phyloP scores from a whole-genome alignment of 2,888 invertebrate genomes.

The Acholoe squamosa region DNA sequence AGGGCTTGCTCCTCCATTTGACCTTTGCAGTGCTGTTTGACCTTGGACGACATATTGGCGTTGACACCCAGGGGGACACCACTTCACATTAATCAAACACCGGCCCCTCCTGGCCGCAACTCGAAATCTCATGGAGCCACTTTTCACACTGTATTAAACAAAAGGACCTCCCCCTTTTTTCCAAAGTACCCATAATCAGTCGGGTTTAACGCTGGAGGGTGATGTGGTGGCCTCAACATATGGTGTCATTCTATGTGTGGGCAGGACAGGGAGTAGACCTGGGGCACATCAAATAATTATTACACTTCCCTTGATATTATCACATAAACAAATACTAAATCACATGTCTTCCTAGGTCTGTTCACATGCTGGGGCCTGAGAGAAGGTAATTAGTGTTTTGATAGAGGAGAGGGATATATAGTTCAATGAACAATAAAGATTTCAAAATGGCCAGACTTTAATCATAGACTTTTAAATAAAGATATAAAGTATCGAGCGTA shows the following conservation, averaged over 20 bases:
- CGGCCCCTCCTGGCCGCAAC: neutral
- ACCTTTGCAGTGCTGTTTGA: constrained; percentile 12
- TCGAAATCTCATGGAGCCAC: constrained; percentile 41
- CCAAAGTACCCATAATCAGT: neutral
- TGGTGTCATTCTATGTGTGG: neutral
- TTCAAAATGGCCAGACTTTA: no score
- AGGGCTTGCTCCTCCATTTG: neutral
- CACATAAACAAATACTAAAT: neutral
- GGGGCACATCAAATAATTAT: neutral
- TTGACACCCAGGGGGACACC: constrained; percentile 41
- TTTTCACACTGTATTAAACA: constrained; percentile 33
- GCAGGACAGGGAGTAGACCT: neutral
- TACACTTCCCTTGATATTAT: neutral
- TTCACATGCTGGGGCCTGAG: no score
- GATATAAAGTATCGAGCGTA: no score
- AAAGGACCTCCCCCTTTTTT: neutral
- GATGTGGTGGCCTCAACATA: neutral
- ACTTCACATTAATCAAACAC: constrained; percentile 6
- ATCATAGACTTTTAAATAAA: no score
- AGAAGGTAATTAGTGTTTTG: no score
- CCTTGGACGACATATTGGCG: constrained; percentile 43
- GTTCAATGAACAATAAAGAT: no score
- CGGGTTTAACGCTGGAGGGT: neutral
- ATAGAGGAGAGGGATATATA: no score
- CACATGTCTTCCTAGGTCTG: neutral